A percentile compares a stretch with the other conserved stretches of the same genome.
Evolutionary conservation across 2,797 vertebrate species (phyloP).

Genomic region (Tadarida brasiliensis): DNA sequence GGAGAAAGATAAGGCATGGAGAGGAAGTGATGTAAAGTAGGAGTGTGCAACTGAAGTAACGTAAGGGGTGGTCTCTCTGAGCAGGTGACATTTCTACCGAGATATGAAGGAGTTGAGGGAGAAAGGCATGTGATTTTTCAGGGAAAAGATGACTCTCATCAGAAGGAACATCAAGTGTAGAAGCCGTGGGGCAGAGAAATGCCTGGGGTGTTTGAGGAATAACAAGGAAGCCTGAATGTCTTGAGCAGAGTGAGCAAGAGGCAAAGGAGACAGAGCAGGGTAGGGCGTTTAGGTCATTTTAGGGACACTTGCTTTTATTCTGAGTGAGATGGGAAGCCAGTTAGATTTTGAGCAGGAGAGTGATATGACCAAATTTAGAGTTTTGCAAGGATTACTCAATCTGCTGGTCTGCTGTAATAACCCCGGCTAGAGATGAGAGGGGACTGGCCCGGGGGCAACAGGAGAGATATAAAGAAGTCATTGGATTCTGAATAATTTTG

Average conservation of each 20-base stretch:
- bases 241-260: not conserved
- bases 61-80: not conserved
- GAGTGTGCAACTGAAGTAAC: not conserved
- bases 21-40: not conserved
- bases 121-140: not conserved
- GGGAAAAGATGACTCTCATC: not conserved
- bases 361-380: not conserved
- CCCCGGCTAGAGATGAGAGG: rapidly evolving
- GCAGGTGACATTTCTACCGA: not conserved
- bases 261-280: too few relatives aligned
- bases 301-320: not conserved
- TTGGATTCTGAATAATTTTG: not conserved
- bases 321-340: not conserved
- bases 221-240: too few relatives aligned
- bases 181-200: not conserved
- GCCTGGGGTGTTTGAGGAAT: not conserved
- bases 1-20: not conserved
- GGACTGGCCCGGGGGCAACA: too few relatives aligned
- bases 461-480: not conserved
- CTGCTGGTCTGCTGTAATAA: not conserved
- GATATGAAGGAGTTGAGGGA: not conserved
- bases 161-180: not conserved
- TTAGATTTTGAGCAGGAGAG: not conserved
- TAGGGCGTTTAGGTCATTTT: not conserved
- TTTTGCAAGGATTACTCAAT: not conserved